phyloP scores from a whole-genome alignment of 2,888 invertebrate species.

The Copidosoma aretas region DNA sequence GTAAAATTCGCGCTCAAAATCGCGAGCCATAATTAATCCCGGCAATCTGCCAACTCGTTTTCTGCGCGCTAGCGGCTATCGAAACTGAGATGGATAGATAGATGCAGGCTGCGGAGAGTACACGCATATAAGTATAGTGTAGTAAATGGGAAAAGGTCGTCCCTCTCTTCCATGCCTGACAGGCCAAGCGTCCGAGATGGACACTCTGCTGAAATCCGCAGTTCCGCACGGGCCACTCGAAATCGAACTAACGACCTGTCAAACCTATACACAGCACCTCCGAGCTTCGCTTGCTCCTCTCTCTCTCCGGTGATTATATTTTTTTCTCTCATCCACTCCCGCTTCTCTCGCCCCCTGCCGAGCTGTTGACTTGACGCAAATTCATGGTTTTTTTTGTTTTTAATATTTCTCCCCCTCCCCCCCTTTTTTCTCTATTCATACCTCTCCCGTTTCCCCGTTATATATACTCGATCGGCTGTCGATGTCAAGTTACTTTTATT shows the following conservation, averaged over 20 bases:
- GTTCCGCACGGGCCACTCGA: conserved; percentile 13
- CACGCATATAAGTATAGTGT: too few species aligned
- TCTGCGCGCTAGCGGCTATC: background rate
- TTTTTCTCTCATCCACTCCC: conserved; percentile 4
- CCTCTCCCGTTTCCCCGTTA: too few species aligned
- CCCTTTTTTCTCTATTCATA: too few species aligned
- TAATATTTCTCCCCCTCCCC: background rate
- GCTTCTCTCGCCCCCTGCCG: conserved; percentile 3
- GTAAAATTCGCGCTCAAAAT: conserved; percentile 26
- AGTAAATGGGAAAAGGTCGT: conserved; percentile 1
- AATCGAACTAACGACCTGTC: conserved; percentile 52
- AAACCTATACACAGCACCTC: conserved; percentile 43
- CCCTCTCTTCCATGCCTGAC: conserved; percentile 15
- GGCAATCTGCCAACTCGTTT: conserved; percentile 46
- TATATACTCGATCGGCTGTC: background rate
- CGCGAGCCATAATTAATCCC: conserved; percentile 47
- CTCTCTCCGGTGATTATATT: background rate
- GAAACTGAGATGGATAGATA: conserved; percentile 1
- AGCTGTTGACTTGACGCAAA: background rate
- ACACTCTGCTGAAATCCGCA: conserved; percentile 30
- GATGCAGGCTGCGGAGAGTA: too few species aligned
- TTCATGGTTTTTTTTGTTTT: too few species aligned
- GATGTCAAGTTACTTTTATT: conserved; percentile 6
- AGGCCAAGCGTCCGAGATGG: conserved; percentile 38
- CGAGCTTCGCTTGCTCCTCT: background rate